phyloP scores from a whole-genome alignment of 2,888 invertebrate species.

The Trichogramma dendrolimi region DNA sequence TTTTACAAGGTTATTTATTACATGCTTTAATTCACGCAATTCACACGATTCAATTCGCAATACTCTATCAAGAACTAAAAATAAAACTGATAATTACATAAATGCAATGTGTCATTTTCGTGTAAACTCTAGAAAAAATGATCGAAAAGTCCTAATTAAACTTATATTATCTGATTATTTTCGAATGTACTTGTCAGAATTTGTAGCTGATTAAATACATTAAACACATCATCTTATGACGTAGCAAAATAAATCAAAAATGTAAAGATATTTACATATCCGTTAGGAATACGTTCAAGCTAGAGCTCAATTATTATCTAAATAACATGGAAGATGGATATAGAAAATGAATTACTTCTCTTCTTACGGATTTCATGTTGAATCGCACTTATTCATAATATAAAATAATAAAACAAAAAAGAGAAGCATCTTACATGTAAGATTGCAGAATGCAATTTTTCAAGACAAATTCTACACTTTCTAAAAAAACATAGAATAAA shows the following conservation, averaged over 20 bases:
- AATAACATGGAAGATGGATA: slow-evolving; percentile 19
- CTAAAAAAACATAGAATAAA: slow-evolving; percentile 46
- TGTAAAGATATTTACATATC: neutral
- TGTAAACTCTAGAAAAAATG: slow-evolving; percentile 27
- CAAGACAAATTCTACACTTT: slow-evolving; percentile 40
- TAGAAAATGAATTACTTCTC: slow-evolving; percentile 22
- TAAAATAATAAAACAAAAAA: slow-evolving; percentile 39
- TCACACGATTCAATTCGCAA: slow-evolving; percentile 22
- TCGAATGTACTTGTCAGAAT: slow-evolving; percentile 23
- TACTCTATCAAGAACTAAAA: slow-evolving; percentile 26
- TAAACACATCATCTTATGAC: slow-evolving; percentile 26
- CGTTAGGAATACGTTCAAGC: too few species aligned
- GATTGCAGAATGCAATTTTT: slow-evolving; percentile 43
- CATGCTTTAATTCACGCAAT: slow-evolving; percentile 20
- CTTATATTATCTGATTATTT: slow-evolving; percentile 25
- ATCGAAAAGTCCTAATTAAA: slow-evolving; percentile 28
- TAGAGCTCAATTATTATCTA: slow-evolving; percentile 21
- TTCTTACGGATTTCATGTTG: slow-evolving; percentile 28
- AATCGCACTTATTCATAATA: slow-evolving; percentile 24
- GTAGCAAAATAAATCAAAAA: slow-evolving; percentile 22
- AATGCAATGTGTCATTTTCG: slow-evolving; percentile 30
- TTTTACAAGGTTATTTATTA: slow-evolving; percentile 30
- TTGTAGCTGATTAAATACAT: slow-evolving; percentile 18
- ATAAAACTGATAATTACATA: slow-evolving; percentile 30
- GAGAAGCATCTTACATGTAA: slow-evolving; percentile 43